Evolutionary conservation across 2,113 vertebrate species (phyloP), one percentile per base, ranked within the genome.

Genomic region (Chamaea fasciata): DNA sequence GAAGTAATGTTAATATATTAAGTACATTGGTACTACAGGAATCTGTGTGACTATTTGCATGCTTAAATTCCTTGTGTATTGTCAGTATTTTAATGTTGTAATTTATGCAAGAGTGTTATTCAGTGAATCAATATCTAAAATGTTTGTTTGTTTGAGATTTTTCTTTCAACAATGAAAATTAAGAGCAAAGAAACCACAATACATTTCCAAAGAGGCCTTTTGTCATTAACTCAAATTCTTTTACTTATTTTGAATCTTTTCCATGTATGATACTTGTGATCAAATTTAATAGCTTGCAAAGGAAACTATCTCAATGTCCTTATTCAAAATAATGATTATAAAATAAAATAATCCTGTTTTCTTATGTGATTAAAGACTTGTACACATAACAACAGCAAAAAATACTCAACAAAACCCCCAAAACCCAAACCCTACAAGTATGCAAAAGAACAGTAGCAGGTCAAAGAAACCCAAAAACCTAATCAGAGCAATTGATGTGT

Each of bases 391-490:
- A 69, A 6, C 9, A 62, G 28, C 10, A 50, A 16, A 49, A 57
- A 46, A 13, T 62, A 10, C 8, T 3, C 5, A 6, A 33, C 2
- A 65, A 46, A 20, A 15, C 0, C 7, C 12, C 15, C 1, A 9
- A 35, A 2, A 5, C 11, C 27, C 4, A n/a, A n/a, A 24, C 6
- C 0, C 1, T 12, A 15, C 16, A 49, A 49, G 44, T 15, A 24
- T 4, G 6, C 2, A 27, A 63, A 82, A 28, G 15, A 74, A 28
- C 5, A 39, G 14, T 3, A 49, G 7, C 13, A 63, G 6, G 7
- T 59, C 21, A 18, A 44, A 74, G 13, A 74, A 64, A 31, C 28
- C 11, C 8, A 27, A 79, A 82, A 79, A 19, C 2, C 16, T 41
- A 22, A 60, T 35, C 24, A 74, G 15, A 59, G 18, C 5, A 90